Percentiles rank a stretch among this genome's conserved stretches.
Evolutionary conservation across 2,797 vertebrate species (phyloP).

Genomic region (Sebastolobus alascanus): DNA sequence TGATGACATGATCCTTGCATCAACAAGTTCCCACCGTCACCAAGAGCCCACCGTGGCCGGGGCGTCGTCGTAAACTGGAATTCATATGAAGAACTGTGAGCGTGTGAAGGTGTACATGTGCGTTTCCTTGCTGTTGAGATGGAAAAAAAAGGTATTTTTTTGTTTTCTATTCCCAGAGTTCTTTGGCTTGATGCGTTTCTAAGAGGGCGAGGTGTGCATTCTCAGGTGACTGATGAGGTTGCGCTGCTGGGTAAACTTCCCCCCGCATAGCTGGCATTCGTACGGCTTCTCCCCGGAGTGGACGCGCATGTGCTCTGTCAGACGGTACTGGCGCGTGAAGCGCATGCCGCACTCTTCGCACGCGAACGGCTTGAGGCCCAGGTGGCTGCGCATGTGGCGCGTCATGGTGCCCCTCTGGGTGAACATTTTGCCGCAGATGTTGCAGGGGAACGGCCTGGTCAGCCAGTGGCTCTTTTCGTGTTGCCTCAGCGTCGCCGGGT

Average conservation of each 20-base stretch:
- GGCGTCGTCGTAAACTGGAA: conserved; percentile 71
- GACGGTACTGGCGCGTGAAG: conserved; percentile 99
- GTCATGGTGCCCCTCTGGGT: conserved; percentile 99
- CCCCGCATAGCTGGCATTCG: conserved; percentile 98
- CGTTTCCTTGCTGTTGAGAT: conserved; percentile 77
- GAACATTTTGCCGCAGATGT: conserved; percentile 99
- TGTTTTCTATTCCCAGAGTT: conserved; percentile 84
- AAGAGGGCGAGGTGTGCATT: conserved; percentile 98
- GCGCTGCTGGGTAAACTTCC: conserved; percentile 99
- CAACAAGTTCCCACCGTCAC: conserved; percentile 63
- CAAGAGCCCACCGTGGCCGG: conserved; percentile 66
- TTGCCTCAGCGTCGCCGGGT: conserved; percentile 96
- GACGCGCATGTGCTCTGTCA: conserved; percentile 99
- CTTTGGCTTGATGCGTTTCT: conserved; percentile 92
- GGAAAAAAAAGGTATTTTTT: conserved; percentile 63
- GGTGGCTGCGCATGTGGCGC: conserved; percentile 99
- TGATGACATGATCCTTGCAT: conserved; percentile 65
- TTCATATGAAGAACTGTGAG: conserved; percentile 52
- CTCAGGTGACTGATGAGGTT: conserved; percentile 99
- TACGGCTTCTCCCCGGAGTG: conserved; percentile 99
- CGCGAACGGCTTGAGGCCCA: conserved; percentile 98
- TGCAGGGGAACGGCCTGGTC: conserved; percentile 97
- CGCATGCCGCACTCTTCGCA: conserved; percentile 99
- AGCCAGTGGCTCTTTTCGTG: conserved; percentile 99
- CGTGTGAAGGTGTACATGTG: conserved; percentile 72